Conservation (phyloP, 2,113 vertebrate genomes). For the Oryzias celebensis region DNA sequence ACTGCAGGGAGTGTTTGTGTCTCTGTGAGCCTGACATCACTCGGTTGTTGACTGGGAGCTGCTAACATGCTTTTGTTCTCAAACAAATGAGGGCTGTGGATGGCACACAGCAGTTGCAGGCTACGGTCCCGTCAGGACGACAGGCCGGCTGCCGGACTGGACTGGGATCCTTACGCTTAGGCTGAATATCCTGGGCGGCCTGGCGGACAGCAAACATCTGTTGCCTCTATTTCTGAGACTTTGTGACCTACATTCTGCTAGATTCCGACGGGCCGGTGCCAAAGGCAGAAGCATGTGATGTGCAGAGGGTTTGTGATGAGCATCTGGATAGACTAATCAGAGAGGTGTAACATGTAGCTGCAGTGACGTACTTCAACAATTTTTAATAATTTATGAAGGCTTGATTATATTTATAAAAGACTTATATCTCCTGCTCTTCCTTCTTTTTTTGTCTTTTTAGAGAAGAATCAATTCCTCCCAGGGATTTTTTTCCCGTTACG, state of each 20-base stretch:
- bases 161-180: slow-evolving; percentile 48
- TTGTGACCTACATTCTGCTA: slow-evolving; percentile 4
- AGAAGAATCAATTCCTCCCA: no score
- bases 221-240: slow-evolving; percentile 22
- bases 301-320: slow-evolving; percentile 23
- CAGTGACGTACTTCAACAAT: background rate
- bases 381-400: background rate
- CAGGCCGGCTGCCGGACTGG: slow-evolving; percentile 32
- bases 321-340: slow-evolving; percentile 14
- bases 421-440: no score
- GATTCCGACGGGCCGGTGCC: slow-evolving; percentile 9
- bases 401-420: background rate
- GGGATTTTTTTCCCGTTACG: no score
- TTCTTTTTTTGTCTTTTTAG: no score
- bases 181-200: slow-evolving; percentile 18
- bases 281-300: slow-evolving; percentile 40
- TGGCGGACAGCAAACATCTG: slow-evolving; percentile 27
- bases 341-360: slow-evolving; percentile 31
- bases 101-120: slow-evolving; percentile 26
- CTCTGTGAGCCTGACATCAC: slow-evolving; percentile 39
- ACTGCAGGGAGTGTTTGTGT: slow-evolving; percentile 39
- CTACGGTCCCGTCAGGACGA: slow-evolving; percentile 42
- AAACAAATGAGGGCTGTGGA: slow-evolving; percentile 52
- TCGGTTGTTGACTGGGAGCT: slow-evolving; percentile 52
- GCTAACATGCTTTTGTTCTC: slow-evolving; percentile 63